A percentile compares a stretch with the other conserved stretches of the same genome.
These are phyloP conservation scores for Drosophila quinaria DNA, from an alignment of 2,888 invertebrate genomes.

Conservation along the genomic window DNA sequence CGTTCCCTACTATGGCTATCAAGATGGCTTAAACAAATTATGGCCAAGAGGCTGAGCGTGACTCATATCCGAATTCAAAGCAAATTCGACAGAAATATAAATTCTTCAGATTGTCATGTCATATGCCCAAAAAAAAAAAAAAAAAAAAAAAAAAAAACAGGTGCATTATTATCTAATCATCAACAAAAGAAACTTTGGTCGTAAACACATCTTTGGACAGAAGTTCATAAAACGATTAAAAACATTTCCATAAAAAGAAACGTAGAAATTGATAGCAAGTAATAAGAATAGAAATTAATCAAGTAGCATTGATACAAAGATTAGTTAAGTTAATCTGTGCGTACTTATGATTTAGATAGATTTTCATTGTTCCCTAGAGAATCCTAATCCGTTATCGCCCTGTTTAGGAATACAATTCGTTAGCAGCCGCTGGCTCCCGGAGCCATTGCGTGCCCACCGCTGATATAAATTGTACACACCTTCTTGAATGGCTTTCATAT, in stretches of 20 bases:
- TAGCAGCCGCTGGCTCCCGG: too few species aligned
- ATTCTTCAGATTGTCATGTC: not conserved
- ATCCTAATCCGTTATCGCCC: not conserved
- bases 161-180: conserved; percentile 10
- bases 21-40: not conserved
- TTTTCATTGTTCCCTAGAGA: not conserved
- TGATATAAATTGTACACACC: not conserved
- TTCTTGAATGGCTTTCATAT: not conserved
- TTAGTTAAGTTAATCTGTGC: not conserved
- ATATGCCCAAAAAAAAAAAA: too few species aligned
- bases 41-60: not conserved
- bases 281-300: not conserved
- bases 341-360: not conserved
- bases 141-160: too few species aligned
- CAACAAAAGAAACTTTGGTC: not conserved
- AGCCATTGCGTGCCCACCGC: too few species aligned
- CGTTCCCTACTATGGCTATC: not conserved
- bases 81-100: not conserved
- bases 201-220: not conserved
- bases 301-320: not conserved
- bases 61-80: not conserved
- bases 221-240: conserved; percentile 1
- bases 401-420: too few species aligned
- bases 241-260: not conserved
- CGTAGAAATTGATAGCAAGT: too few species aligned